Base-by-base conservation (phyloP, 2,888 invertebrate species). In the Alsophila aescularia region DNA sequence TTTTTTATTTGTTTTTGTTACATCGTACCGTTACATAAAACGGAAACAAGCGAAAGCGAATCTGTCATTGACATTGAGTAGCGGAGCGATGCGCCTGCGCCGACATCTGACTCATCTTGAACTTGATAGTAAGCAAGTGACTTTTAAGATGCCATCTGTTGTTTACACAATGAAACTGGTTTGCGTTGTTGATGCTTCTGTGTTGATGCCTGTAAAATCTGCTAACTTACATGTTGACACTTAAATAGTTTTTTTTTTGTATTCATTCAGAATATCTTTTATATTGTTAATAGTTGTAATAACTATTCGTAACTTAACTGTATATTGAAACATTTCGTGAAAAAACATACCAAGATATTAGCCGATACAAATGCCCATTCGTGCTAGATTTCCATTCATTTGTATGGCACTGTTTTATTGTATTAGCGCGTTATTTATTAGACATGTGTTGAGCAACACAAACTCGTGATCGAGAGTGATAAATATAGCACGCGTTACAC, bases 1-100 rank as follows among this genome's bases (percentile, higher is more conserved):
- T 37, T 12, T 34, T 44, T 45, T 58, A 52, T 56, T 35, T 34
- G 14, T 37, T 63, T 54, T 56, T 41, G 50, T 49, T 53, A 58
- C 44, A 32, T 51, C 43, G 52, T 53, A 52, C 24, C 31, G 48
- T 47, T 37, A 62, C 65, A 63, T 70, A 64, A 68, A 66, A 67
- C 75, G 77, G 76, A 77, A 74, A 69, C 63, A 50, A 74, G 76
- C 55, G 83, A 88, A 85, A 86, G 85, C 77, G 73, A 81, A 75
- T 75, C 67, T 63, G 85, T 81, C 83, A 85, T 81, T 87, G 87
- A 85, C 84, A 85, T 85, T 85, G 82, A 80, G 66, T 73, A 69
- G 74, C 69, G 63, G 62, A 70, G 74, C 74, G 78, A 59, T 42
- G 69, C 73, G 66, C 68, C 65, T 70, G 69, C 37, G 39, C 49